Base-by-base conservation (phyloP, 2,113 vertebrate genomes). In the Forbesichthys agassizii region DNA sequence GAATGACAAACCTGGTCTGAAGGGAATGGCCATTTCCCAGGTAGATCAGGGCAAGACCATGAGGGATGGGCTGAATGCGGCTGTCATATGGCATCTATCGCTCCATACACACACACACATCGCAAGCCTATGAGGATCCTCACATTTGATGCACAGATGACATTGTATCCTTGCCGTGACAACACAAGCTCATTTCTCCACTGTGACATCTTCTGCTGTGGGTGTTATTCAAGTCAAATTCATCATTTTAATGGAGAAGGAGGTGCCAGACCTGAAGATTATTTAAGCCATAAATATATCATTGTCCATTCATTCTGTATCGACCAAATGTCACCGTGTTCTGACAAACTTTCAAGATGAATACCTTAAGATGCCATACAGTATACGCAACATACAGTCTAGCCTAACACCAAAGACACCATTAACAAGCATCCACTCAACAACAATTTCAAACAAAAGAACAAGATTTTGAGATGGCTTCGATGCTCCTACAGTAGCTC, bases 141-240 rank as follows among this genome's bases (percentile, higher is more conserved):
- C 84, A 87, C 86, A 89, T 91, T 89, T 90, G 91, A 92, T 92
- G 86, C 88, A 90, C 88, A 90, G 85, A 90, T 91, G 88, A 92
- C 89, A 89, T 88, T 86, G 80, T 84, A 81, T 85, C 85, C 86
- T 86, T 82, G 84, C 85, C 83, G 88, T 77, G 87, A 90, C 84
- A 84, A 88, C 88, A 80, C 71, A 3, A 65, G 75, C 88, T 88
- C 88, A 88, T 91, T 90, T 86, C 78, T 90, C 85, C 79, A 78
- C 84, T 56, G 72, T 88, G 90, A 89, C 88, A 88, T 80, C 67
- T 86, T 70, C 74, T 75, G 83, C 83, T 80, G 88, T 91, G 88
- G 88, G 88, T 88, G 88, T 90, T 86, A 88, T 87, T 88, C 88
- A 84, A 86, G 85, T 90, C 88, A 88, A 83, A 90, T 90, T 88